These are phyloP conservation scores for Pimpla rufipes DNA, from an alignment of 2,888 invertebrate genomes.

Conservation along the genomic window DNA sequence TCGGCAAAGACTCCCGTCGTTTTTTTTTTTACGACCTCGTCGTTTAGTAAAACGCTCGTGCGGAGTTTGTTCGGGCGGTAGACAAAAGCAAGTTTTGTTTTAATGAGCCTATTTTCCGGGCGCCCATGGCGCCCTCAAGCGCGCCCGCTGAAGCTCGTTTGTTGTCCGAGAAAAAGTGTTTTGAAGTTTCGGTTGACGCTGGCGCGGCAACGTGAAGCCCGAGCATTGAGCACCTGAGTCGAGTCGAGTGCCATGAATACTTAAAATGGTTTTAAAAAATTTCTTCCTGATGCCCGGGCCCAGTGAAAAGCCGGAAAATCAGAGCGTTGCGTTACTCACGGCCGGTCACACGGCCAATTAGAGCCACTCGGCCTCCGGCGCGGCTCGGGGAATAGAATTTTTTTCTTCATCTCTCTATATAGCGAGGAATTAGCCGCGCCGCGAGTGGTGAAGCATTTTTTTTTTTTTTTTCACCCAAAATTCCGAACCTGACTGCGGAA, in stretches of 20 bases:
- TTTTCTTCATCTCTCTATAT: neutral
- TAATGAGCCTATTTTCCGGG: no score
- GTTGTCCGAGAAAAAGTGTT: no score
- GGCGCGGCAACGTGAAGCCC: no score
- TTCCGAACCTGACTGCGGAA: neutral
- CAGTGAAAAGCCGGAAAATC: constrained; percentile 5
- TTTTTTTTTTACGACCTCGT: no score
- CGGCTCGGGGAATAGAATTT: neutral
- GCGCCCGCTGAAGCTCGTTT: no score
- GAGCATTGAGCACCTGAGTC: neutral
- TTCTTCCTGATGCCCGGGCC: no score
- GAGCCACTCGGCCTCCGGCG: neutral
- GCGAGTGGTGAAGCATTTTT: neutral
- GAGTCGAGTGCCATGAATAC: neutral
- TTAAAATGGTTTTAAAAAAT: neutral
- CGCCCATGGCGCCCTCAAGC: no score
- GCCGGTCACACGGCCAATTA: neutral
- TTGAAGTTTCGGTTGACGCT: neutral
- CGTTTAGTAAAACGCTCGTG: no score
- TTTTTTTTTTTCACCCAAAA: neutral
- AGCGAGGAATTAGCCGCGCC: neutral
- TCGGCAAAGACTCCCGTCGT: no score
- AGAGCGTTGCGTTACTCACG: neutral
- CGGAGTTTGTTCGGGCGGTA: no score
- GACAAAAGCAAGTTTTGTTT: no score